Percentiles rank a stretch among this genome's conserved stretches.
phyloP scores from a whole-genome alignment of 1,140 invertebrate species.

The Drosophila sturtevanti region DNA sequence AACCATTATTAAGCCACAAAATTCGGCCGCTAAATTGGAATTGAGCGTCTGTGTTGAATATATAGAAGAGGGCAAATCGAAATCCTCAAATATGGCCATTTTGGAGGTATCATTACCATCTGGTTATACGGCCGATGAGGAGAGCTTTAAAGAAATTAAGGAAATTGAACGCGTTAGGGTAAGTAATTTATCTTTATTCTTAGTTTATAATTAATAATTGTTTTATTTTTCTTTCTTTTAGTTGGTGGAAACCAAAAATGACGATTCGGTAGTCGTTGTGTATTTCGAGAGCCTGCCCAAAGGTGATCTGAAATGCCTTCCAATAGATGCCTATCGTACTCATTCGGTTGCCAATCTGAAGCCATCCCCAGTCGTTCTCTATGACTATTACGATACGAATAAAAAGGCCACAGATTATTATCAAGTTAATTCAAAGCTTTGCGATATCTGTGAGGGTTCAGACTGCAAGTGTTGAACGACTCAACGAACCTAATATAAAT shows the following conservation, averaged over 20 bases:
- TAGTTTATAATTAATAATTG: not conserved
- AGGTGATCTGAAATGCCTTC: constrained; percentile 88
- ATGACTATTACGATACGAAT: constrained; percentile 96
- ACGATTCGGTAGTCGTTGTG: constrained; percentile 89
- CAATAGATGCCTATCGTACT: constrained; percentile 91
- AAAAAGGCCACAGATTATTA: constrained; percentile 83
- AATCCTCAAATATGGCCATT: constrained; percentile 92
- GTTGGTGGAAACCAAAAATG: constrained; percentile 90
- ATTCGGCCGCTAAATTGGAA: constrained; percentile 88
- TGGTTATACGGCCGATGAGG: constrained; percentile 86
- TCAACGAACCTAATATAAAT: too few relatives aligned
- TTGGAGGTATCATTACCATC: constrained; percentile 93
- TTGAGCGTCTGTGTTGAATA: constrained; percentile 88
- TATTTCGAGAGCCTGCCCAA: constrained; percentile 92
- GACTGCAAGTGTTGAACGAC: constrained; percentile 49
- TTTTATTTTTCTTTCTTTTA: constrained; percentile 21
- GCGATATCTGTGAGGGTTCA: constrained; percentile 68
- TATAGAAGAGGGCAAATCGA: constrained; percentile 58
- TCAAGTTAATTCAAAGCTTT: constrained; percentile 68
- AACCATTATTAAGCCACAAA: constrained; percentile 89
- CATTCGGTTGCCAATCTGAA: constrained; percentile 93
- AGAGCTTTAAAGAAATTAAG: constrained; percentile 58
- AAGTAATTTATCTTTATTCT: constrained; percentile 17
- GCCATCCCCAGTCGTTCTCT: constrained; percentile 91
- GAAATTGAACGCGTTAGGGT: constrained; percentile 68